Conservation (phyloP, 2,797 vertebrate species). For the Toxotes lorentzi region DNA sequence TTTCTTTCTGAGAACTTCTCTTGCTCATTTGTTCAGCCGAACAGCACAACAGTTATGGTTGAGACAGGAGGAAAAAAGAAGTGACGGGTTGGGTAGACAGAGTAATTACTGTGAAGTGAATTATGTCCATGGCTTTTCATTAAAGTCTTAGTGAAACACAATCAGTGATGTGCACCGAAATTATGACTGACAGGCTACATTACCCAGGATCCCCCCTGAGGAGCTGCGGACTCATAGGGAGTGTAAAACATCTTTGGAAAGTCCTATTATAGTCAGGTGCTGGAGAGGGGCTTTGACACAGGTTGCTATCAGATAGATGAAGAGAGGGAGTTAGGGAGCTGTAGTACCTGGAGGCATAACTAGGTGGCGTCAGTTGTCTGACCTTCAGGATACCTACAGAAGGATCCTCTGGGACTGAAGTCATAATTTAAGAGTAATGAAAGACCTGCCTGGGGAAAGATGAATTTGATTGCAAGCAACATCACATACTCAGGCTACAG, state of each 20-base stretch:
- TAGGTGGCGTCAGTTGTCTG: conserved; percentile 75
- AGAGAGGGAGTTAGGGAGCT: conserved; percentile 58
- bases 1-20: conserved; percentile 30
- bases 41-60: conserved; percentile 18
- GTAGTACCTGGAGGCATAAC: conserved; percentile 64
- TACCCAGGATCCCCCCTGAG: conserved; percentile 54
- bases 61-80: conserved; percentile 45
- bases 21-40: conserved; percentile 7
- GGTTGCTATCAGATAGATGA: conserved; percentile 59
- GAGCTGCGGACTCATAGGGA: conserved; percentile 57
- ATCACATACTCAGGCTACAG: not conserved
- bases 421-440: conserved; percentile 62
- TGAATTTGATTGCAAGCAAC: conserved; percentile 31
- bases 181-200: conserved; percentile 70
- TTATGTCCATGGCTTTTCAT: conserved; percentile 70
- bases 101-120: conserved; percentile 69
- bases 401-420: conserved; percentile 55
- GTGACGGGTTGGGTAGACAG: conserved; percentile 41
- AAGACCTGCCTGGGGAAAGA: conserved; percentile 32
- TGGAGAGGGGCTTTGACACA: conserved; percentile 47
- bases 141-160: conserved; percentile 66
- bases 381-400: conserved; percentile 60
- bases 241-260: conserved; percentile 70
- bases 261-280: conserved; percentile 60
- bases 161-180: conserved; percentile 65